A percentile compares a stretch with the other conserved stretches of the same genome.
These are phyloP conservation scores for Drosophila persimilis DNA, from an alignment of 1,140 invertebrate species.

Conservation along the genomic window DNA sequence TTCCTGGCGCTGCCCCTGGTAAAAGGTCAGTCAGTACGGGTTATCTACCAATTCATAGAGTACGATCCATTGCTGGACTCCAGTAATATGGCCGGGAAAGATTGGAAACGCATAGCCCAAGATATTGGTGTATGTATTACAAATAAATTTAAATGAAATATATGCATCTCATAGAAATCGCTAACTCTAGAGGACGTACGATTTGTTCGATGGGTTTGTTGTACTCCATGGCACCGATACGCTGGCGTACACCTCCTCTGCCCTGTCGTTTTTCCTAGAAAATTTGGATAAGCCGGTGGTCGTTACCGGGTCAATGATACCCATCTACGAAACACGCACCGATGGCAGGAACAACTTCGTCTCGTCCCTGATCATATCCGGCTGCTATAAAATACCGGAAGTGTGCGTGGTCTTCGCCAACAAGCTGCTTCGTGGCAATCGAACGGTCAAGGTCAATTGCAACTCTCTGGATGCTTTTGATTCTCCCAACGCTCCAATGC, in stretches of 20 bases:
- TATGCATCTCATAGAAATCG: conserved; percentile 85
- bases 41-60: conserved; percentile 93
- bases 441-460: conserved; percentile 92
- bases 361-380: conserved; percentile 94
- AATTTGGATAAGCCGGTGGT: conserved; percentile 97
- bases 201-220: conserved; percentile 96
- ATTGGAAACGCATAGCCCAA: conserved; percentile 94
- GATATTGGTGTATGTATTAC: conserved; percentile 90
- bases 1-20: conserved; percentile 86
- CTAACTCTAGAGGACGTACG: conserved; percentile 83
- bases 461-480: conserved; percentile 93
- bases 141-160: too few species aligned
- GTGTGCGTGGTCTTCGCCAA: conserved; percentile 96
- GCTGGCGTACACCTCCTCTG: conserved; percentile 96
- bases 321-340: conserved; percentile 94
- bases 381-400: conserved; percentile 95
- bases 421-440: conserved; percentile 95
- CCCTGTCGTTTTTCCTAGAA: conserved; percentile 98
- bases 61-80: conserved; percentile 95
- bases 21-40: conserved; percentile 78
- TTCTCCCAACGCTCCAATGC: conserved; percentile 92
- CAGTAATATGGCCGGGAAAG: conserved; percentile 95
- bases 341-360: conserved; percentile 98
- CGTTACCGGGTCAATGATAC: conserved; percentile 94
- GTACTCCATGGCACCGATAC: conserved; percentile 99